These are phyloP conservation scores for Rotaria macrura DNA, from an alignment of 2,888 invertebrate genomes.

Conservation along the genomic window DNA sequence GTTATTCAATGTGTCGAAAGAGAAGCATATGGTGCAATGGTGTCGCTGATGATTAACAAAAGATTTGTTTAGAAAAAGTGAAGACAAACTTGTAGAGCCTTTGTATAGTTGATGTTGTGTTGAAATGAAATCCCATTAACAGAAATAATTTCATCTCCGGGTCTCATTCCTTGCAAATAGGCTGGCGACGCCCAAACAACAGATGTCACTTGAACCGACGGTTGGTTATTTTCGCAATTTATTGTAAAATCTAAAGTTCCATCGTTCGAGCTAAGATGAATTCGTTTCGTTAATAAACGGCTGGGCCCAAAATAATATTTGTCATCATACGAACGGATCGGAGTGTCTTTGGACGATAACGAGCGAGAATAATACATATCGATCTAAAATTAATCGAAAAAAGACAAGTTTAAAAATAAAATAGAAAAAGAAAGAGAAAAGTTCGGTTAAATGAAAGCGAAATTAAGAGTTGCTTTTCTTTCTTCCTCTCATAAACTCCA, in stretches of 20 bases:
- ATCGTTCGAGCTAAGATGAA: neutral
- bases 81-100: neutral
- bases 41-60: no score
- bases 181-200: constrained; percentile 18
- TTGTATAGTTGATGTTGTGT: neutral
- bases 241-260: constrained; percentile 16
- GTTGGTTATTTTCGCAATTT: neutral
- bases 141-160: neutral
- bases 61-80: no score
- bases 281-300: neutral
- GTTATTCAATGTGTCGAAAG: no score
- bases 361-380: neutral
- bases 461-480: neutral
- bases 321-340: neutral
- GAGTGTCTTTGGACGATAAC: neutral
- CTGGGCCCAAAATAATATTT: constrained; percentile 11
- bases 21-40: no score
- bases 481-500: constrained; percentile 47
- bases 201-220: neutral
- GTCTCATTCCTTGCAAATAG: constrained; percentile 17
- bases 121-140: constrained; percentile 1
- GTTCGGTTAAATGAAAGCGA: neutral
- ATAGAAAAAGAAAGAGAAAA: neutral
- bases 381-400: neutral
- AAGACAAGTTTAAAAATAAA: neutral